These are phyloP conservation scores for Acridotheres tristis DNA, from an alignment of 2,797 vertebrate genomes.

Conservation along the genomic window DNA sequence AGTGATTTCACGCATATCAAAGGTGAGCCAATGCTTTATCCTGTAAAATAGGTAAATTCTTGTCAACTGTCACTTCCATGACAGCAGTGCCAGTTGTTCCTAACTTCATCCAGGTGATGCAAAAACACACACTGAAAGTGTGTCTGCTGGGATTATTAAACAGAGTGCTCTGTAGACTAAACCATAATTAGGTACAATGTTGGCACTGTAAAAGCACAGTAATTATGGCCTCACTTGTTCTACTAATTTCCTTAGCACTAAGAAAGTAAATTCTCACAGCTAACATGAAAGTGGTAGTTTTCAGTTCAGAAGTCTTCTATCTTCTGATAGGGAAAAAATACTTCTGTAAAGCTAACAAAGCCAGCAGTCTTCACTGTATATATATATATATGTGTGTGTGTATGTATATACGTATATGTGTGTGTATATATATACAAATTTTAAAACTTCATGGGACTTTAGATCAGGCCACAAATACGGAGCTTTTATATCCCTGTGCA, in stretches of 20 bases:
- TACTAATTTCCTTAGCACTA: not conserved
- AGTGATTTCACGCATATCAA: not conserved
- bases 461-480: not conserved
- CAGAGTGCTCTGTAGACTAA: slow-evolving; percentile 30
- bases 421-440: not conserved
- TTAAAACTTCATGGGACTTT: not conserved
- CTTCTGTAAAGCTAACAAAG: not conserved
- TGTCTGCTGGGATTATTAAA: slow-evolving; percentile 54
- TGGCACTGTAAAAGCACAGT: not conserved
- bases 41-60: not conserved
- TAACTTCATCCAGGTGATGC: slow-evolving; percentile 27
- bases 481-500: not conserved
- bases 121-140: not conserved
- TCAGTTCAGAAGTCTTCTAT: not conserved
- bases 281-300: not conserved
- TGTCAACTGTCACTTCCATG: not conserved
- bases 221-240: not conserved
- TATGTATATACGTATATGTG: too few relatives aligned
- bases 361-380: not conserved
- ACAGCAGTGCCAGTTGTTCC: not conserved
- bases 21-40: not conserved
- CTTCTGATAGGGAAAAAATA: not conserved
- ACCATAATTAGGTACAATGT: slow-evolving; percentile 22
- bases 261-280: not conserved
- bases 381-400: not conserved